Evolutionary conservation across 2,888 invertebrate species (phyloP).

Genomic region (Sphaerophoria rueppellii): DNA sequence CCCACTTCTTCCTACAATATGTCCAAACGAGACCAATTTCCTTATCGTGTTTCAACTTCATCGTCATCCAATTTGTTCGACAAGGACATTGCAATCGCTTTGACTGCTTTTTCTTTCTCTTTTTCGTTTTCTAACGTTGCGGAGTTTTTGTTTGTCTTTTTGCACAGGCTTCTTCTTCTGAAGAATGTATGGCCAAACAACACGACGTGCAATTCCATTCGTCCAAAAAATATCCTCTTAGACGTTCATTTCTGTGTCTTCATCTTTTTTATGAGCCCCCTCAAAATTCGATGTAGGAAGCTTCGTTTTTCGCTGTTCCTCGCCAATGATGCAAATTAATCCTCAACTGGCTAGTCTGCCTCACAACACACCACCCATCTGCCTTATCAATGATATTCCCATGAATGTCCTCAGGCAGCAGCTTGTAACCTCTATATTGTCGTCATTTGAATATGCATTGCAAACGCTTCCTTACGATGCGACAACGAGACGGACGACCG

Average conservation of each 20-base stretch:
- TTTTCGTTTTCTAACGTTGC: slow-evolving; percentile 31
- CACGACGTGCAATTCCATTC: not conserved
- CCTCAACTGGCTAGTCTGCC: slow-evolving; percentile 37
- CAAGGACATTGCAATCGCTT: slow-evolving; percentile 55
- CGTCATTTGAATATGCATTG: slow-evolving; percentile 67
- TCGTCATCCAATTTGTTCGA: slow-evolving; percentile 64
- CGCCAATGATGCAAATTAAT: slow-evolving; percentile 71
- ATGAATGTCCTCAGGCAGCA: slow-evolving; percentile 64
- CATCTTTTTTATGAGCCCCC: slow-evolving; percentile 43
- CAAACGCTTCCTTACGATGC: slow-evolving; percentile 64
- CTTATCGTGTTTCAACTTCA: slow-evolving; percentile 60
- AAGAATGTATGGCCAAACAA: no score
- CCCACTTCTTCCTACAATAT: not conserved
- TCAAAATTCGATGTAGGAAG: slow-evolving; percentile 52
- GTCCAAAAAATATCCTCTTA: not conserved
- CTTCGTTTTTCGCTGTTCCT: slow-evolving; percentile 54
- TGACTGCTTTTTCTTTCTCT: slow-evolving; percentile 20
- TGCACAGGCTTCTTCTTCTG: not conserved
- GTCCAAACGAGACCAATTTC: slow-evolving; percentile 18
- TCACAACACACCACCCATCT: not conserved
- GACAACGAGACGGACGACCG: no score
- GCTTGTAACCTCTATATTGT: slow-evolving; percentile 28
- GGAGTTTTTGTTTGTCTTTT: slow-evolving; percentile 9
- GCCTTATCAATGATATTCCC: slow-evolving; percentile 69
- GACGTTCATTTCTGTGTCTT: not conserved